These are phyloP conservation scores for Gymnarchus niloticus DNA, from an alignment of 2,113 vertebrate genomes.

Conservation along the genomic window DNA sequence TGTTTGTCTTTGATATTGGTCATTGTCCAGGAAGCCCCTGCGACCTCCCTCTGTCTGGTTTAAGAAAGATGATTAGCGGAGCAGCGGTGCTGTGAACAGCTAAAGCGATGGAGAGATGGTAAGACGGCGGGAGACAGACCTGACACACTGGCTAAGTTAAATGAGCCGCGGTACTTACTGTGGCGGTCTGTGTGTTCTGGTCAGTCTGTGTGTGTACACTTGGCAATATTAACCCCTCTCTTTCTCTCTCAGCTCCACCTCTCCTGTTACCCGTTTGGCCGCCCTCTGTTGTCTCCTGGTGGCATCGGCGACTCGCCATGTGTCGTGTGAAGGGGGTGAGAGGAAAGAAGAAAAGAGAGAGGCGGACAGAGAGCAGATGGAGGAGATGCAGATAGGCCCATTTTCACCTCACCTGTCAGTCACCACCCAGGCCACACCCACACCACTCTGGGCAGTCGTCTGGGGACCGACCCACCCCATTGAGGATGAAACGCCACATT, in stretches of 20 bases:
- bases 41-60: constrained; percentile 33
- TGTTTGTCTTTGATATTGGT: constrained; percentile 47
- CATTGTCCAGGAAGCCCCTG: constrained; percentile 43
- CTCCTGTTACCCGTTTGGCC: constrained; percentile 59
- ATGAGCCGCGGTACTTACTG: not conserved
- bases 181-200: not conserved
- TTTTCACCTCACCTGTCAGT: constrained; percentile 56
- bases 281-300: constrained; percentile 57
- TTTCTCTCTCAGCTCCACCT: constrained; percentile 59
- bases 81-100: constrained; percentile 61
- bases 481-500: constrained; percentile 68
- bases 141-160: constrained; percentile 48
- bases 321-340: constrained; percentile 56
- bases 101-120: constrained; percentile 74
- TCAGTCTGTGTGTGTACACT: constrained; percentile 23
- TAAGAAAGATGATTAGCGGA: constrained; percentile 63
- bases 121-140: constrained; percentile 46
- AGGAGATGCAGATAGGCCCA: constrained; percentile 53
- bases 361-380: constrained; percentile 26
- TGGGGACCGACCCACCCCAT: constrained; percentile 67
- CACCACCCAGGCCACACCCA: constrained; percentile 64
- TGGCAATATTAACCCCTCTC: constrained; percentile 17
- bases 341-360: constrained; percentile 29
- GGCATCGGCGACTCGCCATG: constrained; percentile 49
- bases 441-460: constrained; percentile 65